A percentile compares a stretch with the other conserved stretches of the same genome.
Evolutionary conservation across 2,888 invertebrate genomes (phyloP).

Genomic region (Thymelicus acteon): DNA sequence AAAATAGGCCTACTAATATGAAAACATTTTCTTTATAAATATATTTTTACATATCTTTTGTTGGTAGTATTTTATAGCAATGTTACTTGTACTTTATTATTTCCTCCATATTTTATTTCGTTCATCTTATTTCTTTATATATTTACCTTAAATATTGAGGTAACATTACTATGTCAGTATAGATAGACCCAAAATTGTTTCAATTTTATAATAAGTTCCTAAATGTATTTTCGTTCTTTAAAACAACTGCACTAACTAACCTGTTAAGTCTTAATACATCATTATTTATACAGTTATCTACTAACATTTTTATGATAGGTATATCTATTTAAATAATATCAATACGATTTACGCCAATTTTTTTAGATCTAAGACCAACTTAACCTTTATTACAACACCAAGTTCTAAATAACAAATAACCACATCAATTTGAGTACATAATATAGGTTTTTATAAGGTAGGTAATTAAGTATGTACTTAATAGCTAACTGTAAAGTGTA

Average conservation of each 20-base stretch:
- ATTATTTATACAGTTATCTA: too few relatives aligned
- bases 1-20: constrained; percentile 18
- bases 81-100: background rate
- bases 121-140: too few relatives aligned
- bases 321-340: background rate
- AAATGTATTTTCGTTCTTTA: too few relatives aligned
- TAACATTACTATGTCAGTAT: too few relatives aligned
- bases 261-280: too few relatives aligned
- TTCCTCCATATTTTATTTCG: background rate
- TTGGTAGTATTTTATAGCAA: background rate
- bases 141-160: too few relatives aligned
- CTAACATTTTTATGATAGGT: too few relatives aligned
- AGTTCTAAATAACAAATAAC: background rate
- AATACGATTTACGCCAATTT: background rate
- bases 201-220: too few relatives aligned
- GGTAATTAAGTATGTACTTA: too few relatives aligned
- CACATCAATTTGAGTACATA: background rate
- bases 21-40: constrained; percentile 5
- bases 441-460: too few relatives aligned
- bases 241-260: too few relatives aligned
- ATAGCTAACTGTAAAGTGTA: background rate
- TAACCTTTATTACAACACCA: background rate
- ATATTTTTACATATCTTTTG: constrained; percentile 9
- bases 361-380: background rate
- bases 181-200: too few relatives aligned